Percentiles rank a stretch among this genome's conserved stretches.
Conservation (phyloP, 1,140 invertebrate genomes). For the Cataglyphis hispanica region DNA sequence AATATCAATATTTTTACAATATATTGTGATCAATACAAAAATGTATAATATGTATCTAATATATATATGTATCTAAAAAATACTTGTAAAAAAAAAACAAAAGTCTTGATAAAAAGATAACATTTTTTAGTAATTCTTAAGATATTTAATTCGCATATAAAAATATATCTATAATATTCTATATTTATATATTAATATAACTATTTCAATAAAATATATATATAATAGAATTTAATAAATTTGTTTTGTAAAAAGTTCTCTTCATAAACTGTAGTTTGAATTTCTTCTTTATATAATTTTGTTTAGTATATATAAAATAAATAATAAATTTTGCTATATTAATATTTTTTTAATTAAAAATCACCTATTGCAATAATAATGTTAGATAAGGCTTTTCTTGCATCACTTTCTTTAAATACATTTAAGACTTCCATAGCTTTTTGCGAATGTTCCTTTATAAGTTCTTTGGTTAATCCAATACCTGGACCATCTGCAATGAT, state of each 20-base stretch:
- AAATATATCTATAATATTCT: constrained; percentile 13
- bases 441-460: constrained; percentile 92
- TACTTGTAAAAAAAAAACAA: not conserved
- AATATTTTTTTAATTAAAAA: constrained; percentile 87
- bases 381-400: constrained; percentile 91
- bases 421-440: constrained; percentile 91
- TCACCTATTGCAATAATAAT: constrained; percentile 93
- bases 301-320: constrained; percentile 26
- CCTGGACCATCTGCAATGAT: constrained; percentile 90
- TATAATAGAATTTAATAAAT: not conserved
- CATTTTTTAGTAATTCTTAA: constrained; percentile 14
- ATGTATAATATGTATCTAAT: constrained; percentile 7
- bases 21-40: constrained; percentile 4
- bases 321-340: constrained; percentile 3
- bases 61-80: not conserved
- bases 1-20: constrained; percentile 22
- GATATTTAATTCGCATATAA: not conserved
- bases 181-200: constrained; percentile 10
- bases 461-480: constrained; percentile 90
- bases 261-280: not conserved
- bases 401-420: constrained; percentile 91
- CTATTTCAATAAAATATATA: not conserved
- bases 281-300: not conserved
- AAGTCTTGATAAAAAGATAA: not conserved
- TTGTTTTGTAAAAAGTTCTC: not conserved